Conservation (phyloP, 2,888 invertebrate species). For the Chironomus riparius region DNA sequence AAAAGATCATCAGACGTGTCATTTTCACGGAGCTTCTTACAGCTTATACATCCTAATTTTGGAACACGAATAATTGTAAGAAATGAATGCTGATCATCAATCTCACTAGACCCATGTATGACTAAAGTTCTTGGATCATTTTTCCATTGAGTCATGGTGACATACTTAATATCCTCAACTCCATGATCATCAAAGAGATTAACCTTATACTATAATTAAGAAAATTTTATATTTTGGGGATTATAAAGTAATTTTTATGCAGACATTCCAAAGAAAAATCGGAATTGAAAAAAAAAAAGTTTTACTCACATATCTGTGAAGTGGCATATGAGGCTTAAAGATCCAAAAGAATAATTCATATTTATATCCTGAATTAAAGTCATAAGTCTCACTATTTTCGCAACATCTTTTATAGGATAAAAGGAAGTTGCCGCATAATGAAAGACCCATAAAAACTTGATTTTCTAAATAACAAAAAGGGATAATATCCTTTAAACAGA, state of each 20-base stretch:
- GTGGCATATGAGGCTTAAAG: slow-evolving; percentile 40
- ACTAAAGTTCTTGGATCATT: slow-evolving; percentile 50
- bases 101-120: slow-evolving; percentile 47
- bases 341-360: slow-evolving; percentile 46
- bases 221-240: background rate
- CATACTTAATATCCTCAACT: slow-evolving; percentile 51
- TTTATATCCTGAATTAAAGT: slow-evolving; percentile 51
- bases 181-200: slow-evolving; percentile 53
- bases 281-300: background rate
- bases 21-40: slow-evolving; percentile 47
- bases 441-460: slow-evolving; percentile 89
- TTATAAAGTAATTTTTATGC: slow-evolving; percentile 45
- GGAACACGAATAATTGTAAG: slow-evolving; percentile 47
- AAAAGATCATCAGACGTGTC: slow-evolving; percentile 39
- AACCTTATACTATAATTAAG: slow-evolving; percentile 43
- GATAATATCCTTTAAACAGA: slow-evolving; percentile 55
- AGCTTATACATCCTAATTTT: slow-evolving; percentile 53
- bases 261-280: slow-evolving; percentile 29
- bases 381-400: slow-evolving; percentile 45
- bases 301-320: slow-evolving; percentile 34
- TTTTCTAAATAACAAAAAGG: slow-evolving; percentile 47
- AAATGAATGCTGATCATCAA: slow-evolving; percentile 42
- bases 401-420: slow-evolving; percentile 67
- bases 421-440: slow-evolving; percentile 87
- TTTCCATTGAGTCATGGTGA: slow-evolving; percentile 56